Base-by-base conservation (phyloP, 1,140 invertebrate genomes). In the Brachionus calyciflorus region DNA sequence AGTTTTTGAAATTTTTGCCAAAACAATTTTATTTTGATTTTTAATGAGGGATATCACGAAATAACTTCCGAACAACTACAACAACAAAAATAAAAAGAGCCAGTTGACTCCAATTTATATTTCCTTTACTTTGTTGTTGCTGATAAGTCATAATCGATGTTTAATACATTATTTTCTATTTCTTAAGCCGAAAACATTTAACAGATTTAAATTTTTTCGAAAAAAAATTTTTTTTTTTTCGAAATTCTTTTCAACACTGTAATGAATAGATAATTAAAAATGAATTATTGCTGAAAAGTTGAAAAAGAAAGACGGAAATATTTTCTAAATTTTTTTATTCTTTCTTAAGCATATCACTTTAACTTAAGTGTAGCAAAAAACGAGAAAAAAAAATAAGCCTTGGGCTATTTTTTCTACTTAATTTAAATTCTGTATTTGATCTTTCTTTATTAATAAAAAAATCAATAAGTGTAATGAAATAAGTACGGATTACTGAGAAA, bases 231-330 rank as follows among this genome's bases (percentile, higher is more conserved):
- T n/a, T n/a, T n/a, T n/a, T 40, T 37, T 12, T 9, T 19, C 14
- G 30, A 44, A 65, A 44, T 65, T 65, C 19, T 28, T 65, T 65
- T 44, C 60, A n/a, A 65, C 60, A 65, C 60, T 65, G 14, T 19
- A 65, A 65, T 65, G 40, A 41, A 65, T 65, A 65, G 60, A 65
- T 65, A 65, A 65, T 65, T 65, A 65, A 65, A n/a, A 17, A 19
- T 65, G 19, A 65, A 65, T 65, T 65, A 65, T 65, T 41, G 19
- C 14, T 65, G n/a, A n/a, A n/a, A n/a, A n/a, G n/a, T n/a, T n/a
- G n/a, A n/a, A n/a, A n/a, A n/a, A n/a, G n/a, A 14, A 7, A n/a
- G 37, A 41, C 60, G 60, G 60, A 65, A 65, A 65, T 65, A 65
- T 10, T 40, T 60, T 40, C 0, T 17, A 33, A 6, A 60, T 37